Evolutionary conservation across 2,888 invertebrate genomes (phyloP).

Genomic region (Cryptocephalus primarius): DNA sequence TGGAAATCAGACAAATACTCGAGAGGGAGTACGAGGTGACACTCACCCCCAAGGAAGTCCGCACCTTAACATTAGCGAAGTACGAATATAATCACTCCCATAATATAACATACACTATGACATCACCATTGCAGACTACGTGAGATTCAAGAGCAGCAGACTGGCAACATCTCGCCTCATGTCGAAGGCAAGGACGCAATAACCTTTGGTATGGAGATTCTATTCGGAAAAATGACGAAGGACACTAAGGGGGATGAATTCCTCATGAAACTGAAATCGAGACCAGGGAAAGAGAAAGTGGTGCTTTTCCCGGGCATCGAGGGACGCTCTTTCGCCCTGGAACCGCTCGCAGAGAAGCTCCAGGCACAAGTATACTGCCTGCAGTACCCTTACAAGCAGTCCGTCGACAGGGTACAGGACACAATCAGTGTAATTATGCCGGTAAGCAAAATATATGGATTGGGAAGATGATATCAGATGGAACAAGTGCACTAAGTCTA

Average conservation of each 20-base stretch:
- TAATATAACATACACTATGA: background rate
- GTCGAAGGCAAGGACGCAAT: slow-evolving; percentile 15
- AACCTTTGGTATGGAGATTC: slow-evolving; percentile 41
- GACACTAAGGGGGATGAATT: slow-evolving; percentile 27
- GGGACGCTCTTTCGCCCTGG: slow-evolving; percentile 47
- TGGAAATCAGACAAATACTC: slow-evolving; percentile 87
- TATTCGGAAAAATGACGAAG: slow-evolving; percentile 52
- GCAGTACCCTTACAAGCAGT: slow-evolving; percentile 41
- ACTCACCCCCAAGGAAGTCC: slow-evolving; percentile 76
- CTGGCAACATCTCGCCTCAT: slow-evolving; percentile 37
- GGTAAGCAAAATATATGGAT: slow-evolving; percentile 37
- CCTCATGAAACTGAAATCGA: background rate
- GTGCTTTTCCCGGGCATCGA: slow-evolving; percentile 58
- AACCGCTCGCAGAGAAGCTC: slow-evolving; percentile 42
- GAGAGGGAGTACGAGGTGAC: slow-evolving; percentile 83
- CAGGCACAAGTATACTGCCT: slow-evolving; percentile 43
- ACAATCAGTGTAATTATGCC: slow-evolving; percentile 44
- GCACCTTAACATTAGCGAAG: slow-evolving; percentile 66
- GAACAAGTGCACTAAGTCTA: no score
- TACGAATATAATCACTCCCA: slow-evolving; percentile 18
- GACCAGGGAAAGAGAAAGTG: background rate
- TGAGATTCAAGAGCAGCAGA: slow-evolving; percentile 39
- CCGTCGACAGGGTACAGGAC: slow-evolving; percentile 36
- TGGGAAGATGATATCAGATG: no score
- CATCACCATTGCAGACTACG: slow-evolving; percentile 32